These are phyloP conservation scores for Maniola hyperantus DNA, from an alignment of 2,888 invertebrate genomes.

Conservation along the genomic window DNA sequence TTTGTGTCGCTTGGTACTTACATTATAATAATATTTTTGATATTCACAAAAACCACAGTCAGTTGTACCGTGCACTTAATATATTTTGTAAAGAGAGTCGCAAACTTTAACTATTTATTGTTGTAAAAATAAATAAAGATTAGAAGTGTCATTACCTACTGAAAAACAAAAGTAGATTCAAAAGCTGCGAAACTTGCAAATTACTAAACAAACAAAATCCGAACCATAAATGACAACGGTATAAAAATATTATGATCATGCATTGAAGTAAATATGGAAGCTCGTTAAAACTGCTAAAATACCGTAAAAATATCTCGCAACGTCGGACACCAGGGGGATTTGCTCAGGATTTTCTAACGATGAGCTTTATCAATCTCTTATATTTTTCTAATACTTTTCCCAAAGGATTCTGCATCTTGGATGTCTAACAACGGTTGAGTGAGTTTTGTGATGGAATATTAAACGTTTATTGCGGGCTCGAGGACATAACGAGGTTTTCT, in stretches of 20 bases:
- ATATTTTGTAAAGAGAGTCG: not conserved
- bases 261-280: conserved; percentile 73
- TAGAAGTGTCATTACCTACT: too few relatives aligned
- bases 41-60: too few relatives aligned
- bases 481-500: conserved; percentile 43
- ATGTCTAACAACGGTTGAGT: conserved; percentile 55
- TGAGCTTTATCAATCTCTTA: conserved; percentile 61
- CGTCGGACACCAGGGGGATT: conserved; percentile 71
- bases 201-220: not conserved
- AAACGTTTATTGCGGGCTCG: conserved; percentile 46
- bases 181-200: not conserved
- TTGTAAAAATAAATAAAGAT: not conserved
- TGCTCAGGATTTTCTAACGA: conserved; percentile 53
- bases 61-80: too few relatives aligned
- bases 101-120: not conserved
- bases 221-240: conserved; percentile 18
- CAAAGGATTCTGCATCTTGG: conserved; percentile 67
- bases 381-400: conserved; percentile 75
- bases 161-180: not conserved
- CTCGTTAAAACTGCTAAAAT: conserved; percentile 82
- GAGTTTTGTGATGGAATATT: conserved; percentile 61
- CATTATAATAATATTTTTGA: too few relatives aligned
- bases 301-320: conserved; percentile 77
- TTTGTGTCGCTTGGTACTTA: too few relatives aligned
- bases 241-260: conserved; percentile 58